Base-by-base conservation (phyloP, 1,140 invertebrate species). In the Cecropterus lyciades region DNA sequence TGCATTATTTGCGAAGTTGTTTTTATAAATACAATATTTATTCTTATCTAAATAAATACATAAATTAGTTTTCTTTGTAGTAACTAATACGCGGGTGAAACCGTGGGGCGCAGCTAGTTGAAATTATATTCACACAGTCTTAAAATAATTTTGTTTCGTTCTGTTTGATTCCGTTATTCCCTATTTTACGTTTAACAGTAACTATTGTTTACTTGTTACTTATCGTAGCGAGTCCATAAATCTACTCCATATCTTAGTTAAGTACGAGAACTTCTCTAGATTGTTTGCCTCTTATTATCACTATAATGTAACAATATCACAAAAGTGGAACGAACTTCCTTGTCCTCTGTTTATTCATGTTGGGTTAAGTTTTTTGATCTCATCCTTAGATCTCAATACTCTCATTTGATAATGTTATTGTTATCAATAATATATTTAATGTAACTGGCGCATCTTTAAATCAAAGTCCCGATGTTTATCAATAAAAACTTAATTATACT, bases 281-380 rank as follows among this genome's bases (percentile, higher is more conserved):
- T 20, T 40, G 14, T 42, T 20, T 40, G 14, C 15, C 27, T 40
- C n/a, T n/a, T 40, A 42, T 40, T 55, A 40, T 40, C 33, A 55
- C 33, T n/a, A 33, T 10, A 40, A 14, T 55, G 20, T 17, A 11
- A 20, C 46, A 48, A 11, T 40, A 40, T 55, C 52, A 40, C 14
- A 15, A 55, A 55, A 59, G 56, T 59, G 56, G 20, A 59, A 46
- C 43, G 56, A 59, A 59, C 56, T 59, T 59, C 42, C 20, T 59
- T 59, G 43, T 46, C 42, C 42, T 46, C 24, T 15, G 42, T 59
- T 59, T 15, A 59, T 45, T 13, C 45, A 57, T 24, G 40, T 45
- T 10, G 27, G 37, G 51, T 53, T 6, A 45, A 57, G 40, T 57
- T 57, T 57, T 57, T 57, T 45, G n/a, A 57, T 24, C 55, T 24